phyloP scores from a whole-genome alignment of 2,113 vertebrate genomes.

The Plecturocebus donacophilus region DNA sequence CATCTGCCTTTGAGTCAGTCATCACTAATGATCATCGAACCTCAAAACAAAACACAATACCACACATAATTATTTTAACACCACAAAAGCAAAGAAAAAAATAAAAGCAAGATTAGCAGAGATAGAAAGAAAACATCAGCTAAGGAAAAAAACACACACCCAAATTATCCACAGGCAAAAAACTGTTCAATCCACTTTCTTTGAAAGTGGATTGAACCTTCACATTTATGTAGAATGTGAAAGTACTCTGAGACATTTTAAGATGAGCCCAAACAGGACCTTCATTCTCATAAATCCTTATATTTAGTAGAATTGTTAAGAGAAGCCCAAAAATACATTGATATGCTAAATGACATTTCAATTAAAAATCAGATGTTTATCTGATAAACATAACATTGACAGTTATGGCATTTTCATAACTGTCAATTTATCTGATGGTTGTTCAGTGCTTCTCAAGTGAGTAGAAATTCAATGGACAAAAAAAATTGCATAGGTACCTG shows the following conservation, averaged over 20 bases:
- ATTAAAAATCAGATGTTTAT: neutral
- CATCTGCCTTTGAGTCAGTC: neutral
- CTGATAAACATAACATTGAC: too few species aligned
- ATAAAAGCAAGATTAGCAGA: too few species aligned
- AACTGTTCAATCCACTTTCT: neutral
- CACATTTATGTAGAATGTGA: too few species aligned
- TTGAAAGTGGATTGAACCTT: too few species aligned
- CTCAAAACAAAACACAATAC: too few species aligned
- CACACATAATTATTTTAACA: neutral
- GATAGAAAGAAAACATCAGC: neutral
- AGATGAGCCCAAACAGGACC: too few species aligned
- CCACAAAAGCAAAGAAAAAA: too few species aligned
- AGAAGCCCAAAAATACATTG: neutral
- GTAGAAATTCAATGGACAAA: neutral
- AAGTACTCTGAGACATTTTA: accelerated
- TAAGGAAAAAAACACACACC: neutral
- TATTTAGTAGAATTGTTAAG: neutral
- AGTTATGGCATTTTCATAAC: neutral
- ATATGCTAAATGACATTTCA: neutral
- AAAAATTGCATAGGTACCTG: neutral
- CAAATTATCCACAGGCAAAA: neutral
- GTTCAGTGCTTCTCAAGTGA: neutral
- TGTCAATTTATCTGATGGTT: neutral
- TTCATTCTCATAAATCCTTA: neutral
- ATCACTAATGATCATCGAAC: neutral